Percentiles rank a stretch among this genome's conserved stretches.
These are phyloP conservation scores for Varanus salvator DNA, from an alignment of 2,113 vertebrate species.

Conservation along the genomic window DNA sequence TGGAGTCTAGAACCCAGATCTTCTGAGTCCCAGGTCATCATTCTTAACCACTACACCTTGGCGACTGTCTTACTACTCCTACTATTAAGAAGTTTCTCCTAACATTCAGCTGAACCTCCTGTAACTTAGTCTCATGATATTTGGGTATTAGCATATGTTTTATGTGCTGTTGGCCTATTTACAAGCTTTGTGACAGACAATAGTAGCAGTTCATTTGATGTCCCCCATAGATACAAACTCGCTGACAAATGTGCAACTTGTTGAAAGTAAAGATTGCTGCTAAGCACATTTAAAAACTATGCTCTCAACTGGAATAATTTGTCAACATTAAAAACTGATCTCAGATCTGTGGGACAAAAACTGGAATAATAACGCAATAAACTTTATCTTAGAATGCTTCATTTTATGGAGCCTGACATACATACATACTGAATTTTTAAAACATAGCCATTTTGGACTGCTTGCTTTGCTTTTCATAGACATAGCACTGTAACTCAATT, in stretches of 20 bases:
- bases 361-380: not conserved
- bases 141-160: not conserved
- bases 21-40: no score
- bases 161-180: not conserved
- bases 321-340: not conserved
- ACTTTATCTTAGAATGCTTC: constrained; percentile 39
- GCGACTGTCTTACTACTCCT: no score
- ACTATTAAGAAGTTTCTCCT: not conserved
- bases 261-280: not conserved
- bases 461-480: constrained; percentile 57
- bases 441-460: constrained; percentile 51
- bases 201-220: not conserved
- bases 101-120: not conserved
- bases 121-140: not conserved
- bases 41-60: no score
- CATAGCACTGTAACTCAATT: constrained; percentile 73
- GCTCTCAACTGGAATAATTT: not conserved
- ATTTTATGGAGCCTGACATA: constrained; percentile 45
- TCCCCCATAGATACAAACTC: not conserved
- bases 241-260: not conserved
- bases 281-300: not conserved
- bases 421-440: constrained; percentile 53
- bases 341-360: not conserved
- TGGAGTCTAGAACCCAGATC: no score
- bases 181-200: no score